phyloP scores from a whole-genome alignment of 2,113 vertebrate species.

The Brachypteracias leptosomus region DNA sequence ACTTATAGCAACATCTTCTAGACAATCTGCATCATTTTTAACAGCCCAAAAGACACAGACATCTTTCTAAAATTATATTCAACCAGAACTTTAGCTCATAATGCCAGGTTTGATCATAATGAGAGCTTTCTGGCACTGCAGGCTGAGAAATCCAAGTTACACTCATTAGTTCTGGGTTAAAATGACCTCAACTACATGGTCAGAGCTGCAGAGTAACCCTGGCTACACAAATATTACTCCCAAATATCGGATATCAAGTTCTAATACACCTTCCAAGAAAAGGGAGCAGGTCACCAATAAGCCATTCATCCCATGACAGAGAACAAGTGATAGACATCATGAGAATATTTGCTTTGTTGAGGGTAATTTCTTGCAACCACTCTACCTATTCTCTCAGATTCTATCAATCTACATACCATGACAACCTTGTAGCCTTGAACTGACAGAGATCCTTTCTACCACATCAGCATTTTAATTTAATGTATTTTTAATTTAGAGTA shows the following conservation, averaged over 20 bases:
- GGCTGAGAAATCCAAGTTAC: not conserved
- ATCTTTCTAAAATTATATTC: not conserved
- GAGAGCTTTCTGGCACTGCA: not conserved
- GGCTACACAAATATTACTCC: not conserved
- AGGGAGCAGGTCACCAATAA: not conserved
- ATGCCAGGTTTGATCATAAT: not conserved
- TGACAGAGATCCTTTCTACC: not conserved
- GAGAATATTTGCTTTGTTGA: not conserved
- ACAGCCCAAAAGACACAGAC: not conserved
- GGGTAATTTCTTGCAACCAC: not conserved
- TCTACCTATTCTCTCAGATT: not conserved
- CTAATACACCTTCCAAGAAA: not conserved
- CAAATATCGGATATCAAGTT: not conserved
- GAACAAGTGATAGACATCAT: not conserved
- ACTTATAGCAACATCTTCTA: not conserved
- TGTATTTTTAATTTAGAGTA: constrained; percentile 37
- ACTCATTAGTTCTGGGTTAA: not conserved
- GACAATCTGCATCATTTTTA: not conserved
- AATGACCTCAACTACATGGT: not conserved
- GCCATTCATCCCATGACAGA: not conserved
- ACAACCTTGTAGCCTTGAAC: not conserved
- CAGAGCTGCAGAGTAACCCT: not conserved
- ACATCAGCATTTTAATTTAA: constrained; percentile 12
- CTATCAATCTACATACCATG: not conserved
- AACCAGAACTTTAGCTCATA: not conserved